A percentile compares a stretch with the other conserved stretches of the same genome.
phyloP scores from a whole-genome alignment of 2,888 invertebrate genomes.

The Apodemia duryi region DNA sequence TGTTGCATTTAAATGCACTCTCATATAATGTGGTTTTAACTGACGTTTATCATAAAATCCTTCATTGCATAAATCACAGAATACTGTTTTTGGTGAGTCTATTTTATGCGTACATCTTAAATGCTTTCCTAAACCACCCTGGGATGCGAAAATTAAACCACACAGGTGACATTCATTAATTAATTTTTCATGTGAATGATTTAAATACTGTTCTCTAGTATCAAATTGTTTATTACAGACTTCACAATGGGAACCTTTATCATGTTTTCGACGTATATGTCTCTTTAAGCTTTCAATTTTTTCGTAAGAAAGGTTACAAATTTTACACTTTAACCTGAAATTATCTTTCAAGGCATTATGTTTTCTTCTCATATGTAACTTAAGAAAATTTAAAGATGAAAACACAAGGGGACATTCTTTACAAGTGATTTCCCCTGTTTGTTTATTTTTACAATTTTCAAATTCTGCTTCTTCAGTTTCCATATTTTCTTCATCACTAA shows the following conservation, averaged over 20 bases:
- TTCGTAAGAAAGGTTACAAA: slow-evolving; percentile 67
- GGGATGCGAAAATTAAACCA: slow-evolving; percentile 60
- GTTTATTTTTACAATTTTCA: slow-evolving; percentile 43
- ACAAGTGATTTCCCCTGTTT: slow-evolving; percentile 61
- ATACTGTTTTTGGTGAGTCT: slow-evolving; percentile 53
- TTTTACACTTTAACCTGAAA: slow-evolving; percentile 61
- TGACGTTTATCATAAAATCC: slow-evolving; percentile 61
- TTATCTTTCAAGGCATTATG: slow-evolving; percentile 61
- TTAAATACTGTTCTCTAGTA: slow-evolving; percentile 52
- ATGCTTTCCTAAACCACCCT: slow-evolving; percentile 62
- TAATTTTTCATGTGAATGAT: slow-evolving; percentile 57
- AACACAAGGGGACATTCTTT: slow-evolving; percentile 62
- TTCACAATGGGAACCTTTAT: slow-evolving; percentile 53
- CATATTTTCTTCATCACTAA: slow-evolving; percentile 43
- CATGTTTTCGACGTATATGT: slow-evolving; percentile 64
- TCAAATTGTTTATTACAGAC: slow-evolving; percentile 63
- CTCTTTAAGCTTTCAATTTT: slow-evolving; percentile 69
- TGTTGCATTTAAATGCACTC: slow-evolving; percentile 61
- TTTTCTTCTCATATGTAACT: slow-evolving; percentile 65
- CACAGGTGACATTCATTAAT: slow-evolving; percentile 62
- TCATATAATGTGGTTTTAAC: slow-evolving; percentile 59
- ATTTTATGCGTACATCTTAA: slow-evolving; percentile 61
- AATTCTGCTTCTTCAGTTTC: slow-evolving; percentile 36
- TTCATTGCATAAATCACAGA: slow-evolving; percentile 60
- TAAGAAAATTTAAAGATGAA: slow-evolving; percentile 57